Conservation (phyloP, 2,113 vertebrate genomes). For the Eira barbara region DNA sequence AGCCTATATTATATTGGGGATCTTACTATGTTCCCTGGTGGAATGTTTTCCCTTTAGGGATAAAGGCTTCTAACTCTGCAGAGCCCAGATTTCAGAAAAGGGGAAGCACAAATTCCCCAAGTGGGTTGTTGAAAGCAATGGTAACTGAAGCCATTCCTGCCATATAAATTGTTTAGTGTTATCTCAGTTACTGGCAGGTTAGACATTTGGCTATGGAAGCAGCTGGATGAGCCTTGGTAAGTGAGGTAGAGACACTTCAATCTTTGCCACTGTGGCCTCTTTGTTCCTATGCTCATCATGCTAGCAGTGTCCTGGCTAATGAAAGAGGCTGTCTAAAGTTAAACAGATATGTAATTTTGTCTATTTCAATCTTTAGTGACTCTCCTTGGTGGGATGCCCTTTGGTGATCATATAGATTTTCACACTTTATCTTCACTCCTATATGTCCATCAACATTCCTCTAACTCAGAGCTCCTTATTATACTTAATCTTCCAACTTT, state of each 20-base stretch:
- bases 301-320: background rate
- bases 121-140: background rate
- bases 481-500: background rate
- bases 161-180: background rate
- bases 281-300: background rate
- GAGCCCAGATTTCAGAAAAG: background rate
- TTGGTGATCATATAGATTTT: background rate
- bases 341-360: background rate
- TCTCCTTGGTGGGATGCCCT: background rate
- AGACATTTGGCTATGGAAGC: background rate
- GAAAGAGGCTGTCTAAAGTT: background rate
- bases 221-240: background rate
- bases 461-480: background rate
- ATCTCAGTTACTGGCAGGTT: background rate
- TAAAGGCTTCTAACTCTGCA: background rate
- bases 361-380: background rate
- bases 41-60: background rate
- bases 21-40: background rate
- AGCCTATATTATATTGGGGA: background rate
- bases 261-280: background rate
- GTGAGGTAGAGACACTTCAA: background rate
- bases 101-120: background rate
- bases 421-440: background rate
- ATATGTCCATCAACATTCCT: background rate
- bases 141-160: background rate